These are phyloP conservation scores for Chrysaora quinquecirrha DNA, from an alignment of 30 jellyfish, hydroid and myxozoan species.

Conservation along the genomic window DNA sequence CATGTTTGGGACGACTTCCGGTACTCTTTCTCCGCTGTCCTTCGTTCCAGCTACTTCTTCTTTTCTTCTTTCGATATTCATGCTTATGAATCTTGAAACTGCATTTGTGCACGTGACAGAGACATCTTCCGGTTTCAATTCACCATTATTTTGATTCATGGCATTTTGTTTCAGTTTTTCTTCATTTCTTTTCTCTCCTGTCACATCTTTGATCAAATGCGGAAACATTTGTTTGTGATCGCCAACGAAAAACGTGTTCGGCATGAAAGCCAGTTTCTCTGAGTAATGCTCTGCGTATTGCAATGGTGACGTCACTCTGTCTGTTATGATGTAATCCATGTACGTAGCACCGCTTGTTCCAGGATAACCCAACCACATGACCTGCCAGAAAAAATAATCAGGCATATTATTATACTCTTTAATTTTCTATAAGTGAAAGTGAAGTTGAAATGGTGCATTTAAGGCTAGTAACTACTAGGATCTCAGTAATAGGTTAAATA, in stretches of 20 bases:
- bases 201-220: slow-evolving; percentile 92
- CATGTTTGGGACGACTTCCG: slow-evolving; percentile 93
- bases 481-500: too few relatives aligned
- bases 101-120: slow-evolving; percentile 90
- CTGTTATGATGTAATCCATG: slow-evolving; percentile 99
- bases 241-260: slow-evolving; percentile 96
- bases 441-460: too few relatives aligned
- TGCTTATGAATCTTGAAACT: slow-evolving; percentile 77
- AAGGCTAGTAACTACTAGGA: too few relatives aligned
- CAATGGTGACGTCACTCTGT: slow-evolving; percentile 92
- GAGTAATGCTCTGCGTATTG: slow-evolving; percentile 94
- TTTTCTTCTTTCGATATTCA: slow-evolving; percentile 84
- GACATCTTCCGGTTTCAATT: slow-evolving; percentile 23
- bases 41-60: slow-evolving; percentile 98
- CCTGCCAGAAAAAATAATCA: slow-evolving; percentile 46
- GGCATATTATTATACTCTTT: too few relatives aligned
- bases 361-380: slow-evolving; percentile 99
- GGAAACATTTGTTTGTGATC: slow-evolving; percentile 99
- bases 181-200: slow-evolving; percentile 93
- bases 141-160: slow-evolving; percentile 24
- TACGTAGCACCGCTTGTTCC: slow-evolving; percentile 99
- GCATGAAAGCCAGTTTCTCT: slow-evolving; percentile 98
- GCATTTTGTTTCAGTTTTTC: slow-evolving; percentile 73
- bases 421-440: too few relatives aligned
- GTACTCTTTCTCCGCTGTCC: slow-evolving; percentile 99